Conservation (phyloP, 2,888 invertebrate genomes). For the Notocelia uddmanniana region DNA sequence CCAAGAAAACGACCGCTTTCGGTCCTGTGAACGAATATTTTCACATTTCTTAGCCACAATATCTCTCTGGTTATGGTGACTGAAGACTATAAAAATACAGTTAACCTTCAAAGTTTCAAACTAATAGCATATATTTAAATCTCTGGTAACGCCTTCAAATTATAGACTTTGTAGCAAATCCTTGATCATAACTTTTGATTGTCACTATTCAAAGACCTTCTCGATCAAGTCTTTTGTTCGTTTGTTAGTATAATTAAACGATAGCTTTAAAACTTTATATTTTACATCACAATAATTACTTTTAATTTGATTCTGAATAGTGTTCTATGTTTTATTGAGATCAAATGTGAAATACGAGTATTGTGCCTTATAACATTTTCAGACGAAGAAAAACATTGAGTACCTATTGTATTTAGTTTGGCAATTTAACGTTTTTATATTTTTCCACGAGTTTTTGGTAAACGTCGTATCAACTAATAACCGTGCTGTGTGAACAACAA, state of each 20-base stretch:
- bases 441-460: background rate
- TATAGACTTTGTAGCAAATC: background rate
- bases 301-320: background rate
- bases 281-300: constrained; percentile 1
- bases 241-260: background rate
- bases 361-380: too few relatives aligned
- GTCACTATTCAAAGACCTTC: constrained; percentile 9
- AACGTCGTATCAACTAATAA: too few relatives aligned
- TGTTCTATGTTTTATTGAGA: constrained; percentile 8
- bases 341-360: background rate
- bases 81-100: background rate
- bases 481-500: too few relatives aligned
- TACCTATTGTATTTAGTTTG: too few relatives aligned
- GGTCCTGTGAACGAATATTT: background rate
- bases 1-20: background rate
- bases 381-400: too few relatives aligned
- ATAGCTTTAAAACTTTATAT: constrained; percentile 12
- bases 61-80: background rate
- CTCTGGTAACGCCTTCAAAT: constrained; percentile 5
- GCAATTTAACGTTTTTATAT: too few relatives aligned
- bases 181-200: constrained; percentile 20
- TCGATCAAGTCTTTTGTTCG: background rate
- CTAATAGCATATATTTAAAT: background rate
- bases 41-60: background rate
- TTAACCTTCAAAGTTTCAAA: background rate